Conservation (phyloP, 1,140 invertebrate species). For the Drosophila asahinai region DNA sequence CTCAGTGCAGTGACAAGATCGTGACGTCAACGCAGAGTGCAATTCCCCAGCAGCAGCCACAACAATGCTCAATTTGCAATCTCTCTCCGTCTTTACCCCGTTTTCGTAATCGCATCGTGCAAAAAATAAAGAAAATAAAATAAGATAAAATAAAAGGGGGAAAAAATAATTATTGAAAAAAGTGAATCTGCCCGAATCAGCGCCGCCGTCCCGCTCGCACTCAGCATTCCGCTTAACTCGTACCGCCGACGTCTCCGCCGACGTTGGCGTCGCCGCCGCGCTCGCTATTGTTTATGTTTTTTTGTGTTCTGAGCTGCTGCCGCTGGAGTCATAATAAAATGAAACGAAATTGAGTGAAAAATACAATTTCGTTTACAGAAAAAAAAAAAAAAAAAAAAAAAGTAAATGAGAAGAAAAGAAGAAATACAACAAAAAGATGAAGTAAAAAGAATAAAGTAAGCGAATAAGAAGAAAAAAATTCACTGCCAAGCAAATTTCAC, state of each 20-base stretch:
- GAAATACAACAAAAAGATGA: constrained; percentile 19
- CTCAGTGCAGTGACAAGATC: constrained; percentile 56
- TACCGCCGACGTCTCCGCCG: constrained; percentile 29
- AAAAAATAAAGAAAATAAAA: constrained; percentile 42
- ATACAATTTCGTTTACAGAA: constrained; percentile 77
- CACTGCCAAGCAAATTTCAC: constrained; percentile 77
- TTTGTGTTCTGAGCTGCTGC: constrained; percentile 73
- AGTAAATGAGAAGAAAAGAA: constrained; percentile 16
- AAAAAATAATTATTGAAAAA: constrained; percentile 45
- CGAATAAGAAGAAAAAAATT: constrained; percentile 61
- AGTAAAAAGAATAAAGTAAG: constrained; percentile 37
- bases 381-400: constrained; percentile 33
- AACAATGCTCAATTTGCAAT: constrained; percentile 69
- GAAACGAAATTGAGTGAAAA: constrained; percentile 80
- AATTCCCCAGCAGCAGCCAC: constrained; percentile 12
- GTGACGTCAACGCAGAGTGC: constrained; percentile 43
- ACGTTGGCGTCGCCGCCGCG: constrained; percentile 52
- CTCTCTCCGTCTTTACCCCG: constrained; percentile 43
- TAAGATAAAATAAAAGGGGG: constrained; percentile 48
- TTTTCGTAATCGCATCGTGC: constrained; percentile 74
- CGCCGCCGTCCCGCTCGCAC: constrained; percentile 65
- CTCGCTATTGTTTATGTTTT: constrained; percentile 80
- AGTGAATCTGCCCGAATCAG: constrained; percentile 74
- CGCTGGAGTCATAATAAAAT: constrained; percentile 67
- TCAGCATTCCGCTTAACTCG: constrained; percentile 35